Evolutionary conservation across 1,140 invertebrate genomes (phyloP).

Genomic region (Caenorhabditis brenneri): DNA sequence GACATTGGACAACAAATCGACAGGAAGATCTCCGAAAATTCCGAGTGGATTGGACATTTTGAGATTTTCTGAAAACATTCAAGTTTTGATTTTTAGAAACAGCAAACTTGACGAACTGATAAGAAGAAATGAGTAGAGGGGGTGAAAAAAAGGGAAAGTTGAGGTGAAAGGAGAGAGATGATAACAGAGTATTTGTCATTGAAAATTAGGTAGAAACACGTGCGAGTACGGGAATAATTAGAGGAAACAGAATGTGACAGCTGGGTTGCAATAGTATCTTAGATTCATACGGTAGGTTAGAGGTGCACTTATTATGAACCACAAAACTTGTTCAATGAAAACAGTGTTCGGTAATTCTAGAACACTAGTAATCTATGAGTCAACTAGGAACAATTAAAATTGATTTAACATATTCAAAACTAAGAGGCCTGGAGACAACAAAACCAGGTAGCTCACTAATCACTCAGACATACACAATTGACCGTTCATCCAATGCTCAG

Average conservation of each 20-base stretch:
- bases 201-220: neutral
- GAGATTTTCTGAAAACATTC: neutral
- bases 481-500: neutral
- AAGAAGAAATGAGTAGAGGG: neutral
- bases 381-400: too few relatives aligned
- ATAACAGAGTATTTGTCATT: conserved; percentile 12
- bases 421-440: too few relatives aligned
- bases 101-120: neutral
- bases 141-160: neutral
- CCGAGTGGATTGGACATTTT: neutral
- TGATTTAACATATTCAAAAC: too few relatives aligned
- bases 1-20: neutral
- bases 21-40: neutral
- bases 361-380: too few relatives aligned
- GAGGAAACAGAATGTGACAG: neutral
- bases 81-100: neutral
- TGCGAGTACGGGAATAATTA: neutral
- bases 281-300: too few relatives aligned
- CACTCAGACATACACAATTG: too few relatives aligned
- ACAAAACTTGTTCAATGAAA: too few relatives aligned
- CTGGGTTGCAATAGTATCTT: too few relatives aligned
- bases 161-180: neutral
- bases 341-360: too few relatives aligned
- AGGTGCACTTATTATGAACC: too few relatives aligned
- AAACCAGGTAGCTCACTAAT: too few relatives aligned